Conservation (phyloP, 2,888 invertebrate species). For the Nasonovia ribisnigri region DNA sequence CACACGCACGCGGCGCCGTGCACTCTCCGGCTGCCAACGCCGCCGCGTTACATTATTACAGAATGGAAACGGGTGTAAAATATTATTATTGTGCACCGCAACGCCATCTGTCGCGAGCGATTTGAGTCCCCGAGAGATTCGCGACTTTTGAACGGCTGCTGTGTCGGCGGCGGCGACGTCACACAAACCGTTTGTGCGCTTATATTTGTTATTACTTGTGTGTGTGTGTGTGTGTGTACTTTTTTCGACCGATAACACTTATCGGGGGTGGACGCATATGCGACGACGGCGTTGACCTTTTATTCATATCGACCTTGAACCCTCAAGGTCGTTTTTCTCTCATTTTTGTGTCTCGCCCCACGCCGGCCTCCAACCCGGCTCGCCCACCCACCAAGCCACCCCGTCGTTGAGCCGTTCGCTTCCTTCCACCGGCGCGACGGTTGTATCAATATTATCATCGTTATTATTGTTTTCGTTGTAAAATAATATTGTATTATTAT, state of each 20-base stretch:
- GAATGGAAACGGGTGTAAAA: slow-evolving; percentile 13
- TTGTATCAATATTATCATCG: neutral
- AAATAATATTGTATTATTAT: neutral
- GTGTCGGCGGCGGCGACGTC: neutral
- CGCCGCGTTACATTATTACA: slow-evolving; percentile 18
- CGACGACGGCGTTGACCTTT: slow-evolving; percentile 46
- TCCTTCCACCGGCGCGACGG: neutral
- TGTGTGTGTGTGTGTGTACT: neutral
- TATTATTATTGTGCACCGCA: slow-evolving; percentile 39
- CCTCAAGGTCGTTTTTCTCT: slow-evolving; percentile 54
- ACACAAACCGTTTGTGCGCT: neutral
- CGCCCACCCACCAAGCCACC: neutral
- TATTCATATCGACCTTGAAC: slow-evolving; percentile 55
- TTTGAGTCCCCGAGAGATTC: neutral
- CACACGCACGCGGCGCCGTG: slow-evolving; percentile 37
- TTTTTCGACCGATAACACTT: neutral
- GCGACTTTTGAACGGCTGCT: neutral
- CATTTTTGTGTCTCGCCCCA: slow-evolving; percentile 20
- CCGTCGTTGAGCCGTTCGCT: too few relatives aligned
- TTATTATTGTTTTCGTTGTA: neutral
- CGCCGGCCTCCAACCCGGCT: neutral
- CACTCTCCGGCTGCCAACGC: slow-evolving; percentile 28
- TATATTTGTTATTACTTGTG: neutral
- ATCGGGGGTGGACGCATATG: neutral
- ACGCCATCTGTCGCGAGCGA: slow-evolving; percentile 56